Conservation (phyloP, 2,797 vertebrate species). For the Alosa sapidissima region DNA sequence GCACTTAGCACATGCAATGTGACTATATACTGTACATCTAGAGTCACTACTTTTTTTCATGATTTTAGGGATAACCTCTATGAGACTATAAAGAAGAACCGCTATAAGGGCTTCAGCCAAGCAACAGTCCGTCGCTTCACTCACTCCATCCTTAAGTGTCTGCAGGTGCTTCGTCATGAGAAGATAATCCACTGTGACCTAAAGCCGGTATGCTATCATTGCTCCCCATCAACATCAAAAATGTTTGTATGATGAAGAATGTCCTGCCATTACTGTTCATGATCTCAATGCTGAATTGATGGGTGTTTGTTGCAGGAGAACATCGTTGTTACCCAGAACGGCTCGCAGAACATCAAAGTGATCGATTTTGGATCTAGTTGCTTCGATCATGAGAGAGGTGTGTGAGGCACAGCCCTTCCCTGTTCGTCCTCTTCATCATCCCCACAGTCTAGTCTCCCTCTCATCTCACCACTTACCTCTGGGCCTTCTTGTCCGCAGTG, state of each 20-base stretch:
- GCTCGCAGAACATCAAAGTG: slow-evolving; percentile 91
- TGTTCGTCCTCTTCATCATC: background rate
- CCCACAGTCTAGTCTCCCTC: background rate
- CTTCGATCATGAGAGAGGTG: slow-evolving; percentile 91
- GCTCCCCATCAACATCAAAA: background rate
- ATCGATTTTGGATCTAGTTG: slow-evolving; percentile 97
- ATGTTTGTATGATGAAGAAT: background rate
- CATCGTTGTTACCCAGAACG: slow-evolving; percentile 87
- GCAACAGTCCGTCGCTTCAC: slow-evolving; percentile 86
- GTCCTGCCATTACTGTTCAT: background rate
- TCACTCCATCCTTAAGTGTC: slow-evolving; percentile 85
- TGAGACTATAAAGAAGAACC: slow-evolving; percentile 93
- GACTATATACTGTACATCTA: too few species aligned
- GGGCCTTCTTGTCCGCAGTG: slow-evolving; percentile 64
- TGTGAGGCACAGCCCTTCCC: background rate
- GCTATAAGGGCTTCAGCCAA: slow-evolving; percentile 92
- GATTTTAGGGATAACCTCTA: slow-evolving; percentile 86
- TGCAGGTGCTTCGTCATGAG: slow-evolving; percentile 90
- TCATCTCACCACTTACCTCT: background rate
- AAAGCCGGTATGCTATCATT: slow-evolving; percentile 80
- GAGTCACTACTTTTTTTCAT: too few species aligned
- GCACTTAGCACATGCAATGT: too few species aligned
- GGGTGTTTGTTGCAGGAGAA: slow-evolving; percentile 77
- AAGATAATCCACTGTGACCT: slow-evolving; percentile 96
- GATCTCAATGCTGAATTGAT: background rate